A percentile compares a stretch with the other conserved stretches of the same genome.
phyloP scores from a whole-genome alignment of 2,797 vertebrate genomes.

The Pygocentrus nattereri region DNA sequence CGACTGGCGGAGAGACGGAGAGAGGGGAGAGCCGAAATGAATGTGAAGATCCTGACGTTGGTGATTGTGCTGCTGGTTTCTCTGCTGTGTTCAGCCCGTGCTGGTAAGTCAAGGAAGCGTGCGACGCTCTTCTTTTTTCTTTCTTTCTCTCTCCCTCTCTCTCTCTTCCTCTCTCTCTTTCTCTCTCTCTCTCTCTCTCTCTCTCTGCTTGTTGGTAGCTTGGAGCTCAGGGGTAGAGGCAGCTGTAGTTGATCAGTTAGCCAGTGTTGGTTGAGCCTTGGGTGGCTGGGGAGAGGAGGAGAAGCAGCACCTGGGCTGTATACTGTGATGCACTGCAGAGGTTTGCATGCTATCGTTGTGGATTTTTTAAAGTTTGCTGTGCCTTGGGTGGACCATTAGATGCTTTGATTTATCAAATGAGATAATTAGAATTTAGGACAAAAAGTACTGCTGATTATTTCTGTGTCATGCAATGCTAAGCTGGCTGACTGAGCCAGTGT shows the following conservation, averaged over 20 bases:
- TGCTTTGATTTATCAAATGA: conserved; percentile 63
- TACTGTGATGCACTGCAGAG: conserved; percentile 87
- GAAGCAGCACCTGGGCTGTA: conserved; percentile 82
- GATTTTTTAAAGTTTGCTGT: conserved; percentile 70
- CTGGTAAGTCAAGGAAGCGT: conserved; percentile 82
- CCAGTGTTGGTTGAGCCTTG: conserved; percentile 76
- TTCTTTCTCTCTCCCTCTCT: conserved; percentile 50
- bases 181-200: conserved; percentile 48
- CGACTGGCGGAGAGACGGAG: conserved; percentile 78
- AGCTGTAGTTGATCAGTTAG: conserved; percentile 85
- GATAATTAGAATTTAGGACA: conserved; percentile 52
- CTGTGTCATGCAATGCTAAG: conserved; percentile 61
- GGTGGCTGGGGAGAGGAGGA: conserved; percentile 77
- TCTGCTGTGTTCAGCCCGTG: conserved; percentile 87
- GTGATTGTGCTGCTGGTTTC: conserved; percentile 88
- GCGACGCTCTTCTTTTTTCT: conserved; percentile 63
- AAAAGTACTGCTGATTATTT: conserved; percentile 67
- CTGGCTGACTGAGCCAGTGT: conserved; percentile 62
- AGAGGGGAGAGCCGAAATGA: conserved; percentile 88
- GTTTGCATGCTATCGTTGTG: conserved; percentile 77
- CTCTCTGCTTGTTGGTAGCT: conserved; percentile 68
- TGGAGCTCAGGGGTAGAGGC: conserved; percentile 69
- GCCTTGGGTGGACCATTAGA: conserved; percentile 53
- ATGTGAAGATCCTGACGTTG: conserved; percentile 90
- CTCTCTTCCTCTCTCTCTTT: conserved; percentile 34